Conservation (phyloP, 2,797 vertebrate species). For the Morus bassanus region DNA sequence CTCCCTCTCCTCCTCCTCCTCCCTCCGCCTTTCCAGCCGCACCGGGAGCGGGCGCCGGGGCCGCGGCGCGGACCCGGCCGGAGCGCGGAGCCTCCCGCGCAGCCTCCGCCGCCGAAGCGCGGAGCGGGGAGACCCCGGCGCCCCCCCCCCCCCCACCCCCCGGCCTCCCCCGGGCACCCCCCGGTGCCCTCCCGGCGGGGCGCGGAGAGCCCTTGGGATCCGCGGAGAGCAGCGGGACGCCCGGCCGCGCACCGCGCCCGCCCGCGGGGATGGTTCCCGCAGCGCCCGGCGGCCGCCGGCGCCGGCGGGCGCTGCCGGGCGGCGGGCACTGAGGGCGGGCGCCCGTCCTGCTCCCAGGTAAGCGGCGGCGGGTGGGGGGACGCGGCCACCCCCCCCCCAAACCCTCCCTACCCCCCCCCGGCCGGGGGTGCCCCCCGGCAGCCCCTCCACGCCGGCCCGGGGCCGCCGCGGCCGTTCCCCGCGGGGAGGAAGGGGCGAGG, state of each 20-base stretch:
- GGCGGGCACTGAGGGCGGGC: not conserved
- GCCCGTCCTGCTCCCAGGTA: not conserved
- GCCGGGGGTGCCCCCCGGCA: not conserved
- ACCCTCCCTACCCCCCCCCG: too few species aligned
- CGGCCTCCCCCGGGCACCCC: too few species aligned
- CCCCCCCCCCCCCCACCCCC: not conserved
- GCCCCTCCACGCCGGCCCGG: not conserved
- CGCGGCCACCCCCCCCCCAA: not conserved
- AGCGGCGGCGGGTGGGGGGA: not conserved
- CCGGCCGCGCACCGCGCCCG: not conserved
- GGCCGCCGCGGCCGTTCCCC: not conserved
- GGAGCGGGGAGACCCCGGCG: not conserved
- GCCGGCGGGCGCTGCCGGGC: not conserved
- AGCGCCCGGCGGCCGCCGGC: not conserved
- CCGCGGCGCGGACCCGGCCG: not conserved
- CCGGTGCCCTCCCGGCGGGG: not conserved
- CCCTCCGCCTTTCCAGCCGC: constrained; percentile 20
- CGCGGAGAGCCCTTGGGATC: not conserved
- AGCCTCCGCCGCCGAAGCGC: not conserved
- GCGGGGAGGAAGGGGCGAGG: not conserved
- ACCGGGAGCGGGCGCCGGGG: not conserved
- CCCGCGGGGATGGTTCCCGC: not conserved
- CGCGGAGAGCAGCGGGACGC: not conserved
- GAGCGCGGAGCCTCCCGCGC: not conserved
- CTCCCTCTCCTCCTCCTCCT: not conserved